Evolutionary conservation across 2,888 invertebrate genomes (phyloP), one percentile per base, ranked within the genome.

Genomic region (Drosophila nigritarsus): DNA sequence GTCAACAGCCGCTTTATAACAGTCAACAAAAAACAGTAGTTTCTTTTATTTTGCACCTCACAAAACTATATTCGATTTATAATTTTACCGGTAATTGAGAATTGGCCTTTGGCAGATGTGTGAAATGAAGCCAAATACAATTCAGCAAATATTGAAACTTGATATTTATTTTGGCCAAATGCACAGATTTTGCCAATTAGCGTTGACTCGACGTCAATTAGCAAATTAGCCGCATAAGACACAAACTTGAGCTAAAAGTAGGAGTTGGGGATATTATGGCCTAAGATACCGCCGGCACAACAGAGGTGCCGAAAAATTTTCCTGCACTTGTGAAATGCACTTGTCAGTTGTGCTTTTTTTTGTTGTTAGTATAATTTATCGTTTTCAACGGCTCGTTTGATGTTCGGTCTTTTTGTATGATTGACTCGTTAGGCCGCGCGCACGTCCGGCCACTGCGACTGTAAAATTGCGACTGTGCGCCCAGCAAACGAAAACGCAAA

Each of bases 381-480:
- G 80, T 60, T 68, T 59, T 60, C 82, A 87, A 87, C 80, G 82
- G 74, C 63, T 77, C 51, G 69, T 54, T 71, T 55, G 59, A 70
- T 55, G 60, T 67, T 75, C 65, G 66, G 59, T 64, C 51, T 48
- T 50, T 38, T 49, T 60, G 42, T 2, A 20, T 61, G 49, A 54
- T 55, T 67, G 60, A 63, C 67, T 82, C 78, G 73, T 78, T 78
- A 74, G 72, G 68, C 70, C 82, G 82, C 79, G 70, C 84, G 83
- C 73, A 79, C 90, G 90, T 87, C 80, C 75, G 76, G 63, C 75
- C 78, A 27, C 73, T 75, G 61, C 88, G 89, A 90, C 75, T 74
- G 78, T 74, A 83, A 81, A 83, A 86, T 90, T 80, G 87, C 88
- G 88, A 90, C 87, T 84, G 86, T 71, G 69, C 77, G 66, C 69